Conservation (phyloP, 2,113 vertebrate genomes). For the Cyprinodon brontotheroides region DNA sequence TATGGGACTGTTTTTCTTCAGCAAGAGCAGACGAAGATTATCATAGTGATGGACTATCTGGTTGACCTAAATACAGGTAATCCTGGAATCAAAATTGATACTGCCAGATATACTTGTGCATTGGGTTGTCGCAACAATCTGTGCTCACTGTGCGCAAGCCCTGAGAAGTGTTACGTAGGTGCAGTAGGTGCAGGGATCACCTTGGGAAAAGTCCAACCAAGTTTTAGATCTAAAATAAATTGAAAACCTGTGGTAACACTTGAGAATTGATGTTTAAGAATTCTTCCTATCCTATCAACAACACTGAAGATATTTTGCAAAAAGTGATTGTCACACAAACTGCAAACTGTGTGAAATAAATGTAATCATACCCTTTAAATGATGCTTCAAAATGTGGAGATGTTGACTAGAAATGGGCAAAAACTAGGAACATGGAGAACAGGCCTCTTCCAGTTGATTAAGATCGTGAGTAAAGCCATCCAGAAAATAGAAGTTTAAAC, state of each 20-base stretch:
- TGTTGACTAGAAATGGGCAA: slow-evolving; percentile 17
- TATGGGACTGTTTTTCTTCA: not conserved
- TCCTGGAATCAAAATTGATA: not conserved
- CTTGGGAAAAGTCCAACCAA: not conserved
- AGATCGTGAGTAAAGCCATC: slow-evolving; percentile 62
- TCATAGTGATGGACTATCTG: not conserved
- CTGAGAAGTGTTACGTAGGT: too few species aligned
- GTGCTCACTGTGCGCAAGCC: too few species aligned
- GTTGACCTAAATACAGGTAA: not conserved
- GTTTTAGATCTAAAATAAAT: not conserved
- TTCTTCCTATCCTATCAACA: not conserved
- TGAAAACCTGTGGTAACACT: not conserved
- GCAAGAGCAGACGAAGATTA: not conserved
- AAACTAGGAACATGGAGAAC: slow-evolving; percentile 25
- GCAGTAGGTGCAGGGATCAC: not conserved
- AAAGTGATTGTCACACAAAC: not conserved
- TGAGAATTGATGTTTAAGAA: not conserved
- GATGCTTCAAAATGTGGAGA: not conserved
- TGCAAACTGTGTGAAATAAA: slow-evolving; percentile 3
- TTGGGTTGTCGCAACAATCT: too few species aligned
- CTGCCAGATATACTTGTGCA: not conserved
- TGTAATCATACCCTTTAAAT: slow-evolving; percentile 9
- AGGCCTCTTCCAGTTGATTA: slow-evolving; percentile 29
- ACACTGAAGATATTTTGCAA: not conserved
- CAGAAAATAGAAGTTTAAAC: slow-evolving; percentile 80